Conservation (phyloP, 2,113 vertebrate genomes). For the Mugil cephalus region DNA sequence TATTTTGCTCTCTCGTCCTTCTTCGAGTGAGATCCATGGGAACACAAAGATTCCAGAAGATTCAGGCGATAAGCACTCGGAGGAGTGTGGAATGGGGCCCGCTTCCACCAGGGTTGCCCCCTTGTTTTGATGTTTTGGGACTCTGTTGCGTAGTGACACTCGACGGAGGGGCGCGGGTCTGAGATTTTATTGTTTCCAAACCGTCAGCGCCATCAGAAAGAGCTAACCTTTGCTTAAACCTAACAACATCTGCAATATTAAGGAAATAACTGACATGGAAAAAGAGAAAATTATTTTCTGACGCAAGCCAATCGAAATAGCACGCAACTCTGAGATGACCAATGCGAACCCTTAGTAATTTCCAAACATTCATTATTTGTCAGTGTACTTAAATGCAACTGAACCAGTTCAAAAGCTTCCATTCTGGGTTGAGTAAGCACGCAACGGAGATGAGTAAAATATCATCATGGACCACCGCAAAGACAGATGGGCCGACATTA, state of each 20-base stretch:
- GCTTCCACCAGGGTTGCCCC: conserved; percentile 61
- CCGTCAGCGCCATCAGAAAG: conserved; percentile 58
- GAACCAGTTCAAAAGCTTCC: conserved; percentile 41
- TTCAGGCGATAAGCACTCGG: conserved; percentile 71
- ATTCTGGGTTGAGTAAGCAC: conserved; percentile 35
- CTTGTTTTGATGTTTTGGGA: conserved; percentile 79
- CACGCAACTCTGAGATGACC: conserved; percentile 22
- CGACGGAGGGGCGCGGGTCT: conserved; percentile 41
- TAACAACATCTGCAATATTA: conserved; percentile 56
- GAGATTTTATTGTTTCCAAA: conserved; percentile 78
- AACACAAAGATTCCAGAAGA: conserved; percentile 66
- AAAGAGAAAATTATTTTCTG: conserved; percentile 56
- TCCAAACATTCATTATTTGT: conserved; percentile 48
- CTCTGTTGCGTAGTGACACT: conserved; percentile 79
- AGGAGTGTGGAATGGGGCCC: conserved; percentile 58
- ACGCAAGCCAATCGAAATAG: conserved; percentile 17
- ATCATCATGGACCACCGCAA: conserved; percentile 45
- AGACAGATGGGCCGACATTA: conserved; percentile 45
- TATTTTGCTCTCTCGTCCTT: conserved; percentile 47
- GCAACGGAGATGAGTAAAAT: conserved; percentile 59
- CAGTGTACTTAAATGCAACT: conserved; percentile 30
- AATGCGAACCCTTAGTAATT: conserved; percentile 24
- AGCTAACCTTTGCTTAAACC: conserved; percentile 60
- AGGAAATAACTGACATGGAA: conserved; percentile 61
- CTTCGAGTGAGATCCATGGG: conserved; percentile 50